These are phyloP conservation scores for Stenurella melanura DNA, from an alignment of 2,888 invertebrate genomes.

Conservation along the genomic window DNA sequence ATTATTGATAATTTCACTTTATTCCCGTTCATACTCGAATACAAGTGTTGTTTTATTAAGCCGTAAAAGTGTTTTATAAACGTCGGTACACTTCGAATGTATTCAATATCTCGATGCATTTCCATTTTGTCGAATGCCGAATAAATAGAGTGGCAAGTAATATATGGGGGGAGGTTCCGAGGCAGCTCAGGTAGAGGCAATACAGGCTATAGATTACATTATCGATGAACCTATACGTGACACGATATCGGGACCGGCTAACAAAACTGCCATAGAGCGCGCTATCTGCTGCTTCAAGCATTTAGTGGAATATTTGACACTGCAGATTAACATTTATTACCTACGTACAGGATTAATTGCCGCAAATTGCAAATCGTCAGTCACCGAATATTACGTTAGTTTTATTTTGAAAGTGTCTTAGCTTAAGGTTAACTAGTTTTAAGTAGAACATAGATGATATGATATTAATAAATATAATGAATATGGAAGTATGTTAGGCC, in stretches of 20 bases:
- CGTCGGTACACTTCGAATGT: constrained; percentile 51
- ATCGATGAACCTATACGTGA: constrained; percentile 58
- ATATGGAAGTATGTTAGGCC: too few species aligned
- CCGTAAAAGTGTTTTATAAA: constrained; percentile 35
- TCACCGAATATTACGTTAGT: not conserved
- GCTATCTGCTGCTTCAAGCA: constrained; percentile 51
- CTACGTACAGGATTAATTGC: constrained; percentile 17
- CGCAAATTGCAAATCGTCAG: constrained; percentile 3
- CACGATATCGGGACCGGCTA: constrained; percentile 35
- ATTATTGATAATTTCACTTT: constrained; percentile 17
- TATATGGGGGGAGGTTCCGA: constrained; percentile 11
- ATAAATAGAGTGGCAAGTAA: constrained; percentile 57
- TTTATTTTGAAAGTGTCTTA: not conserved
- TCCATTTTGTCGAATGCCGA: constrained; percentile 59
- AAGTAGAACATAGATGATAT: too few species aligned
- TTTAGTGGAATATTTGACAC: constrained; percentile 60
- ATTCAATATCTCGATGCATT: constrained; percentile 60
- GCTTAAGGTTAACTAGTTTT: too few species aligned
- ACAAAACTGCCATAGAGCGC: constrained; percentile 46
- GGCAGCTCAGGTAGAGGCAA: constrained; percentile 30
- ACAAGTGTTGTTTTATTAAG: constrained; percentile 29
- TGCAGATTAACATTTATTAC: constrained; percentile 55
- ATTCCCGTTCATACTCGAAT: not conserved
- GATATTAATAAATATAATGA: too few species aligned
- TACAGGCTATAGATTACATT: constrained; percentile 65